phyloP scores from a whole-genome alignment of 2,797 vertebrate genomes.

The Acropternis orthonyx region DNA sequence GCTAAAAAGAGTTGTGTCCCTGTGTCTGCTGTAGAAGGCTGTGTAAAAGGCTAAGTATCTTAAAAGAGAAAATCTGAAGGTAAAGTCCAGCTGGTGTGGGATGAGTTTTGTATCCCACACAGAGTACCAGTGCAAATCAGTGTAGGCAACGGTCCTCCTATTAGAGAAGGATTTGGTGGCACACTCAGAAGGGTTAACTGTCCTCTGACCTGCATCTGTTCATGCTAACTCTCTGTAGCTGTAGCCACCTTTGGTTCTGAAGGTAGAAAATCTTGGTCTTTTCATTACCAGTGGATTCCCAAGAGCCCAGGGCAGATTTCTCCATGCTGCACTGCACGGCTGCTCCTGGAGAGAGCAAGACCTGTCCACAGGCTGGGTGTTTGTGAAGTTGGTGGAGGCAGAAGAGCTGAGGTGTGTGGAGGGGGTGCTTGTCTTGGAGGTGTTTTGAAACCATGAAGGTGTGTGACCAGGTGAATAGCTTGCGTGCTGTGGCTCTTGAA shows the following conservation, averaged over 20 bases:
- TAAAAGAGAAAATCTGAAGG: not conserved
- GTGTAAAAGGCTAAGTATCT: not conserved
- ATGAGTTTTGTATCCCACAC: not conserved
- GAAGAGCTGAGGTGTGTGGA: not conserved
- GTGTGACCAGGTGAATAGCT: not conserved
- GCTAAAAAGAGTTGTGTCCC: not conserved
- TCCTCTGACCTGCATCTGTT: not conserved
- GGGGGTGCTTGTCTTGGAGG: not conserved
- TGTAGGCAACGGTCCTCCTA: not conserved
- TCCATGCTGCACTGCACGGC: not conserved
- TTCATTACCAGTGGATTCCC: not conserved
- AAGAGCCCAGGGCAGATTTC: not conserved
- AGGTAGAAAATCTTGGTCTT: not conserved
- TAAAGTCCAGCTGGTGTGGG: not conserved
- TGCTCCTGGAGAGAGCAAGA: not conserved
- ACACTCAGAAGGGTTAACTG: not conserved
- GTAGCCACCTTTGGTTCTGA: not conserved
- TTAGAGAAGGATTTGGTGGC: not conserved
- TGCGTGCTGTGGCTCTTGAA: not conserved
- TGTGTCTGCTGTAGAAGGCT: not conserved
- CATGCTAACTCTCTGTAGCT: not conserved
- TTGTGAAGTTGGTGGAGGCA: not conserved
- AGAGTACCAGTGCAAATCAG: not conserved
- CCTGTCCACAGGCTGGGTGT: not conserved
- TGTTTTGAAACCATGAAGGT: not conserved